These are phyloP conservation scores for Athripsodes cinereus DNA, from an alignment of 2,888 invertebrate species.

Conservation along the genomic window DNA sequence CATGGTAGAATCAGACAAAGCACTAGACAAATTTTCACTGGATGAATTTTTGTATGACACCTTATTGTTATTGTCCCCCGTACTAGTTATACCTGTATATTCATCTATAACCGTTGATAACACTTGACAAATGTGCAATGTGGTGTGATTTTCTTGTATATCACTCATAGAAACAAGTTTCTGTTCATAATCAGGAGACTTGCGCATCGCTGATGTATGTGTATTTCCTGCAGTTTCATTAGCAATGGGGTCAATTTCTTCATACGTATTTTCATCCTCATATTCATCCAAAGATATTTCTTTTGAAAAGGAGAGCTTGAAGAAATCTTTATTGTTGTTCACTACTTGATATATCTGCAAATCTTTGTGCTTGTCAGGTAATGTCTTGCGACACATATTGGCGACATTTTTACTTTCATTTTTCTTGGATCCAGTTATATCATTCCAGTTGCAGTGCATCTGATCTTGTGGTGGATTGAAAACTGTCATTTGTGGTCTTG, in stretches of 20 bases:
- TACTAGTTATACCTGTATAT: neutral
- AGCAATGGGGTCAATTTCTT: too few relatives aligned
- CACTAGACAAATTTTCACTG: neutral
- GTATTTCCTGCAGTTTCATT: too few relatives aligned
- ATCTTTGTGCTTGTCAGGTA: slow-evolving; percentile 16
- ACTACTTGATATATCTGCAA: slow-evolving; percentile 21
- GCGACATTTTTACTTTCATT: neutral
- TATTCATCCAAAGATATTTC: slow-evolving; percentile 24
- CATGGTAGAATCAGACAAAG: neutral
- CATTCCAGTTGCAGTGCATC: neutral
- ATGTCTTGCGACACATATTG: neutral
- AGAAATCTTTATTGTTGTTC: slow-evolving; percentile 18
- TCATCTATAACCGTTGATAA: too few relatives aligned
- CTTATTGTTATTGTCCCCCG: neutral
- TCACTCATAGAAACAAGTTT: too few relatives aligned
- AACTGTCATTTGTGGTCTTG: slow-evolving; percentile 33
- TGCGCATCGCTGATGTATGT: too few relatives aligned
- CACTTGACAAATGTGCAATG: too few relatives aligned
- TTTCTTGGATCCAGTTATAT: neutral
- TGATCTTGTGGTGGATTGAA: slow-evolving; percentile 12
- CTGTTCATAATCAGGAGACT: too few relatives aligned
- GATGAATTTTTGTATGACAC: neutral
- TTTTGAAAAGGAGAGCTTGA: slow-evolving; percentile 23
- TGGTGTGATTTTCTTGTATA: too few relatives aligned
- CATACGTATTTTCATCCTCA: neutral